Conservation (phyloP, 2,113 vertebrate genomes). For the Myrmophylax atrothorax region DNA sequence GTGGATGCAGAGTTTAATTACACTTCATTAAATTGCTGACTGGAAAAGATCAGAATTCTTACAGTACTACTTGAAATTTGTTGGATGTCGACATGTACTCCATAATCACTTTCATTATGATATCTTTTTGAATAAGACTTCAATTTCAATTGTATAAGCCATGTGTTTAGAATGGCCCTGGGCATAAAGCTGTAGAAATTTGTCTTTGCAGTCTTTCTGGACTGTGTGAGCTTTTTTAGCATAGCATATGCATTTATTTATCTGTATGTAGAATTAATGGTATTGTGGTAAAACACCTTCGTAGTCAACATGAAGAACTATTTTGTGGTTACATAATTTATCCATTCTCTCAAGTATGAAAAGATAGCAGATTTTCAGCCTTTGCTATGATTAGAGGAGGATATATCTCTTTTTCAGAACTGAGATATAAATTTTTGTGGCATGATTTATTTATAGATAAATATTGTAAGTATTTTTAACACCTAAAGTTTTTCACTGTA, state of each 20-base stretch:
- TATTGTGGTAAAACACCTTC: neutral
- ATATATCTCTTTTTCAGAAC: neutral
- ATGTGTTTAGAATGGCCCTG: neutral
- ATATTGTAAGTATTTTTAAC: neutral
- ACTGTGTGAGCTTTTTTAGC: neutral
- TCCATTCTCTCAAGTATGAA: neutral
- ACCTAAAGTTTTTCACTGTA: accelerated
- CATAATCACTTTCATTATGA: neutral
- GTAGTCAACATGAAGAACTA: neutral
- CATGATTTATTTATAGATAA: neutral
- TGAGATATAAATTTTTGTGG: neutral
- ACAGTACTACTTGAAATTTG: conserved; percentile 1
- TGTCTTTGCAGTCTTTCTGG: neutral
- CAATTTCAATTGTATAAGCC: conserved; percentile 4
- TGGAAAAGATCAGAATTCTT: conserved; percentile 27
- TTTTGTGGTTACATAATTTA: neutral
- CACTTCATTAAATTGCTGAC: conserved; percentile 12
- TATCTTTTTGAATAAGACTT: conserved; percentile 20
- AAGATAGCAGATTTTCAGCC: neutral
- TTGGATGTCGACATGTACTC: neutral
- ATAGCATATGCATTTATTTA: neutral
- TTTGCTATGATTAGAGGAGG: neutral
- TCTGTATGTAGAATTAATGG: neutral
- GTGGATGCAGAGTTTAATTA: conserved; percentile 33
- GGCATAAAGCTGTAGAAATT: neutral